Conservation (phyloP, 2,113 vertebrate species). For the Rhynchopsitta pachyrhyncha region DNA sequence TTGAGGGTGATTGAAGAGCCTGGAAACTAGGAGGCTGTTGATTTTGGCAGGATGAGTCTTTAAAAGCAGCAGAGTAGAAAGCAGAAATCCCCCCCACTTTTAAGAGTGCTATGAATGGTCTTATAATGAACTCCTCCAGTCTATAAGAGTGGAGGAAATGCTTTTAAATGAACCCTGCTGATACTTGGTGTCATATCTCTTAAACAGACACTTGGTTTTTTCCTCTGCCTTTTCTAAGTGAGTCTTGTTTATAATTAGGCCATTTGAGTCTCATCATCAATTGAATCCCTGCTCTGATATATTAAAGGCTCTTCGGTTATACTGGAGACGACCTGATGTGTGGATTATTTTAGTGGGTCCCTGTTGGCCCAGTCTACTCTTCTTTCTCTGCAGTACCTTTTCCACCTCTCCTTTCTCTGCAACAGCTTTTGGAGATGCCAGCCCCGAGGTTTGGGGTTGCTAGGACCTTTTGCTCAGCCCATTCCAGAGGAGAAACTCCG, state of each 20-base stretch:
- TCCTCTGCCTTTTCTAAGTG: neutral
- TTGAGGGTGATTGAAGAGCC: neutral
- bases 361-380: neutral
- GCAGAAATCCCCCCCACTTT: neutral
- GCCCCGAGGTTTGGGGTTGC: neutral
- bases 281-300: neutral
- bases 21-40: rapidly evolving
- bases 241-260: neutral
- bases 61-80: neutral
- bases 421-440: neutral
- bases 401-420: neutral
- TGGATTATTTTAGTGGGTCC: neutral
- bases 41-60: neutral
- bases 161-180: neutral
- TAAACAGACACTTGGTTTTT: neutral
- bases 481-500: neutral
- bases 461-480: neutral
- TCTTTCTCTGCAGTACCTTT: neutral
- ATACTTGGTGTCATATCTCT: neutral
- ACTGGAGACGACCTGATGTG: neutral
- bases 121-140: neutral
- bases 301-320: neutral
- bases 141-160: neutral
- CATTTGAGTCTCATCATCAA: neutral
- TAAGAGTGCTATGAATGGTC: neutral